phyloP scores from a whole-genome alignment of 2,797 vertebrate genomes.

The Bovichtus variegatus region DNA sequence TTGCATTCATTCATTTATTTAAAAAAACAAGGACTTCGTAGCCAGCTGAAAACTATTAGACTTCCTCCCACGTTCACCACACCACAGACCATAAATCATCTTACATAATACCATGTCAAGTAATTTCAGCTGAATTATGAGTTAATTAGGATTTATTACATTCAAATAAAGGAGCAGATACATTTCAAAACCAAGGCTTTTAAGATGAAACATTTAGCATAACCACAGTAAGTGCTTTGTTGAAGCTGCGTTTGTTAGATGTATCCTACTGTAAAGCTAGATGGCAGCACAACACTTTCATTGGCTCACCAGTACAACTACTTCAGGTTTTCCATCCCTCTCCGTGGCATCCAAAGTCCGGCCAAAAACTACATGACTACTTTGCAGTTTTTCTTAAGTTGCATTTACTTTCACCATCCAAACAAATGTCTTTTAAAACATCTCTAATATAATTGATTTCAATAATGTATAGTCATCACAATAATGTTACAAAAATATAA shows the following conservation, averaged over 20 bases:
- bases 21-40: background rate
- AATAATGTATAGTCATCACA: slow-evolving; percentile 18
- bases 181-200: slow-evolving; percentile 9
- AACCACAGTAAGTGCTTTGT: slow-evolving; percentile 18
- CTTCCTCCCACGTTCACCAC: slow-evolving; percentile 10
- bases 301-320: background rate
- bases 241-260: slow-evolving; percentile 4
- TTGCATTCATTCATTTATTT: slow-evolving; percentile 48
- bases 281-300: slow-evolving; percentile 71
- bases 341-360: background rate
- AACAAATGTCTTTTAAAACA: slow-evolving; percentile 10
- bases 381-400: background rate
- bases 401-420: background rate
- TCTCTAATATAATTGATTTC: background rate
- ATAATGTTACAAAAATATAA: slow-evolving; percentile 5
- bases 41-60: slow-evolving; percentile 19
- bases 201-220: background rate
- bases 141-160: slow-evolving; percentile 33
- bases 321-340: slow-evolving; percentile 1
- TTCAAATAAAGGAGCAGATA: slow-evolving; percentile 33
- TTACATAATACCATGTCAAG: slow-evolving; percentile 32
- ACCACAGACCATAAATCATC: slow-evolving; percentile 29
- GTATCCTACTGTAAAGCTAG: slow-evolving; percentile 57
- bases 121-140: slow-evolving; percentile 25
- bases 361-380: background rate